These are phyloP conservation scores for Rhabdornis inornatus DNA, from an alignment of 2,113 vertebrate genomes.

Conservation along the genomic window DNA sequence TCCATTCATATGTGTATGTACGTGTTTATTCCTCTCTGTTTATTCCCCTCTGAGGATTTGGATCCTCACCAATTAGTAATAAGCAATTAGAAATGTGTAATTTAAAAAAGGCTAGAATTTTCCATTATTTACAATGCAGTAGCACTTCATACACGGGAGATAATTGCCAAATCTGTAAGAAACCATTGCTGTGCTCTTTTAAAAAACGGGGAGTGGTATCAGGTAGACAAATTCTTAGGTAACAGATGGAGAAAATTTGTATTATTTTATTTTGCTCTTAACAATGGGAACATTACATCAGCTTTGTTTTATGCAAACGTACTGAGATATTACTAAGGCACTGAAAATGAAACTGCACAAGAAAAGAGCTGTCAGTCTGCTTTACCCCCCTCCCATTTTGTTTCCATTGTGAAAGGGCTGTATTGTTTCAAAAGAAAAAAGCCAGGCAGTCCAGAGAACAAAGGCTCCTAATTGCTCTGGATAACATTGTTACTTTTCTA, in stretches of 20 bases:
- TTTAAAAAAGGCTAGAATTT: background rate
- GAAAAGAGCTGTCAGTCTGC: constrained; percentile 4
- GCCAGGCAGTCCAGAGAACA: background rate
- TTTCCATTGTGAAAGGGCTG: background rate
- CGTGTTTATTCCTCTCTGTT: background rate
- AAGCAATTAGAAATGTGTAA: background rate
- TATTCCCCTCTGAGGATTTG: background rate
- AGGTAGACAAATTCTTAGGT: background rate
- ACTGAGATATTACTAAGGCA: background rate
- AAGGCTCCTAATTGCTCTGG: background rate
- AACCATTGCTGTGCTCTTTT: background rate
- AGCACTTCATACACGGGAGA: background rate
- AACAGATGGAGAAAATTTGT: background rate
- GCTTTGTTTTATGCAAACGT: background rate
- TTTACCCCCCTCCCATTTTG: background rate
- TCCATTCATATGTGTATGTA: background rate
- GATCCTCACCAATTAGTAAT: background rate
- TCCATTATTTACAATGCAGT: background rate
- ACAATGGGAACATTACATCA: background rate
- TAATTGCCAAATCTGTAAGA: background rate
- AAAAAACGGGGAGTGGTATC: background rate
- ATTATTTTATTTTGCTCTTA: background rate
- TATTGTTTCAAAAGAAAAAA: constrained; percentile 25
- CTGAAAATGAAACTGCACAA: background rate
- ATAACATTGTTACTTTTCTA: background rate